Conservation (phyloP, 2,797 vertebrate genomes). For the Amblyopsis hoosieri region DNA sequence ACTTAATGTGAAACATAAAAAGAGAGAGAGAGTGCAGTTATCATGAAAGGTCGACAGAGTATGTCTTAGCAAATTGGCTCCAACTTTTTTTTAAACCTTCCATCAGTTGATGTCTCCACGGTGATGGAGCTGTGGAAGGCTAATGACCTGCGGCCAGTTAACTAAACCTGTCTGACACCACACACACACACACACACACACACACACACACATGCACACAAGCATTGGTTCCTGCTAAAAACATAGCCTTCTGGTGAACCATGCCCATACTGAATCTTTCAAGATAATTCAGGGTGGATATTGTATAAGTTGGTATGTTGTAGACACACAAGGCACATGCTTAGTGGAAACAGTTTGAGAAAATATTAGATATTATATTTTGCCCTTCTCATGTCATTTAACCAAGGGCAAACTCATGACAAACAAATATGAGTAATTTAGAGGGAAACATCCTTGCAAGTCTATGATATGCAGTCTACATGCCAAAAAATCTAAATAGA, state of each 20-base stretch:
- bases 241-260: neutral
- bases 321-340: neutral
- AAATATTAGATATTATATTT: constrained; percentile 37
- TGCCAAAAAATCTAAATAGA: neutral
- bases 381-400: constrained; percentile 54
- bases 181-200: neutral
- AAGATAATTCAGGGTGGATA: neutral
- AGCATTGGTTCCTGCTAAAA: constrained; percentile 23
- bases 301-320: too few relatives aligned
- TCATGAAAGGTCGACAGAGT: constrained; percentile 64
- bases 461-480: constrained; percentile 56
- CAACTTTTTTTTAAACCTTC: constrained; percentile 17
- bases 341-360: constrained; percentile 15
- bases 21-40: constrained; percentile 55
- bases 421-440: constrained; percentile 74
- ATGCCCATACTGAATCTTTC: neutral
- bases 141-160: constrained; percentile 60
- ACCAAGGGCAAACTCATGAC: constrained; percentile 61
- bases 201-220: constrained; percentile 7
- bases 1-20: constrained; percentile 58
- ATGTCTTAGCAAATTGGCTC: constrained; percentile 68
- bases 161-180: constrained; percentile 24
- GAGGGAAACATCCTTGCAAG: constrained; percentile 41
- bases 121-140: constrained; percentile 40
- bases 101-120: constrained; percentile 38